Conservation (phyloP, 2,888 invertebrate species). For the Tetramorium bicarinatum region DNA sequence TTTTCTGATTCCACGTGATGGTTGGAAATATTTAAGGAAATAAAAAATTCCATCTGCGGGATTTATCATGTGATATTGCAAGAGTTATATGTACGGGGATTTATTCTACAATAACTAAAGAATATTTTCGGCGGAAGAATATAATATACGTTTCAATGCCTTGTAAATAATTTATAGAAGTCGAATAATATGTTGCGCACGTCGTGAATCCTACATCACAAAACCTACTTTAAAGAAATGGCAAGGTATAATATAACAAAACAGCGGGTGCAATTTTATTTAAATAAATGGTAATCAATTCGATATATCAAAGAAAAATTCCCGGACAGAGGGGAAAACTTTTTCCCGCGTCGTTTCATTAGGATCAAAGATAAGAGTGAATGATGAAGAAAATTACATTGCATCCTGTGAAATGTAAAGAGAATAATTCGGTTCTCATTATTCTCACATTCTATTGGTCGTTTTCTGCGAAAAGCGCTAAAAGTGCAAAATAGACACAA, state of each 20-base stretch:
- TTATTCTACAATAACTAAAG: neutral
- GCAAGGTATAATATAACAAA: neutral
- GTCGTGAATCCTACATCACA: neutral
- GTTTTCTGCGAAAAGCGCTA: conserved; percentile 18
- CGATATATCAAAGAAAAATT: neutral
- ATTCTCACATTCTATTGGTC: neutral
- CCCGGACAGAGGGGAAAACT: neutral
- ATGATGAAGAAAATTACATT: conserved; percentile 3
- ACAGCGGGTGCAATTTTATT: conserved; percentile 3
- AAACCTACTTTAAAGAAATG: neutral
- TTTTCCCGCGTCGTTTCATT: neutral
- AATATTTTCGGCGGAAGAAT: neutral
- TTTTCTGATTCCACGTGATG: too few species aligned
- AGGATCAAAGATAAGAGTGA: conserved; percentile 10
- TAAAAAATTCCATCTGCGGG: neutral
- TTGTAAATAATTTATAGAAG: conserved; percentile 33
- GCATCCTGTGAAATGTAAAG: neutral
- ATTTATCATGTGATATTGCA: neutral
- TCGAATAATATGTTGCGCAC: neutral
- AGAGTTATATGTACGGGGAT: neutral
- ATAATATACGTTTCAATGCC: neutral
- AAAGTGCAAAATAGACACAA: conserved; percentile 32
- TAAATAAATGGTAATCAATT: conserved; percentile 26
- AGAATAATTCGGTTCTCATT: conserved; percentile 5
- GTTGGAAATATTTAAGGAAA: neutral